Evolutionary conservation across 2,113 vertebrate genomes (phyloP).

Genomic region (Xiphophorus hellerii): DNA sequence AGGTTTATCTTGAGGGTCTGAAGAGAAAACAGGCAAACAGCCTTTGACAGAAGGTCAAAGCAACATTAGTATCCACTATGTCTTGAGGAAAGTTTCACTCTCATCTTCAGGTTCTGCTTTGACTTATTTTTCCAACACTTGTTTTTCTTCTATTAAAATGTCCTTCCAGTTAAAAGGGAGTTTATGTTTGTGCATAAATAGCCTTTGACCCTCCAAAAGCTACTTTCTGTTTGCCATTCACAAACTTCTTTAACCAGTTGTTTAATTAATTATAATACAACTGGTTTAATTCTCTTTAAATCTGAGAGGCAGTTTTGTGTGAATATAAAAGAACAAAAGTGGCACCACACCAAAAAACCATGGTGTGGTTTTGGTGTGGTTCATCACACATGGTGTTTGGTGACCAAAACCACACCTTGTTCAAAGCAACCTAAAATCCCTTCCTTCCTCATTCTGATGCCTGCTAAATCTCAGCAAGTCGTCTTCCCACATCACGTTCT

Average conservation of each 20-base stretch:
- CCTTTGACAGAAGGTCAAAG: slow-evolving; percentile 55
- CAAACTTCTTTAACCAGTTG: neutral
- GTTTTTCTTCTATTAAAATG: slow-evolving; percentile 12
- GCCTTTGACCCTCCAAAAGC: neutral
- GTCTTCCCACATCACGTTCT: no score
- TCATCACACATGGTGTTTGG: no score
- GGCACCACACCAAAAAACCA: no score
- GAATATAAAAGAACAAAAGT: no score
- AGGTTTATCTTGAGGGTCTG: slow-evolving; percentile 55
- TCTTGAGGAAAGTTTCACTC: slow-evolving; percentile 44
- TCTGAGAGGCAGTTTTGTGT: no score
- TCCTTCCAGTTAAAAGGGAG: slow-evolving; percentile 17
- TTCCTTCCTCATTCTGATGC: no score
- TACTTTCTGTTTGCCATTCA: neutral
- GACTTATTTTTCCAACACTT: slow-evolving; percentile 31
- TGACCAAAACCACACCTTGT: no score
- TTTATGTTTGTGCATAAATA: neutral
- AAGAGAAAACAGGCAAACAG: slow-evolving; percentile 31
- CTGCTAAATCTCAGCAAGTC: no score
- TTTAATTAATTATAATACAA: neutral
- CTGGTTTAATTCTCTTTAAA: neutral
- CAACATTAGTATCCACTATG: slow-evolving; percentile 28
- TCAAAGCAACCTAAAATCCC: no score
- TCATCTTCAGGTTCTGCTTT: slow-evolving; percentile 33
- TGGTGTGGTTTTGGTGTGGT: no score